These are phyloP conservation scores for Siniperca obscura DNA, from an alignment of 2,797 vertebrate species.

Conservation along the genomic window DNA sequence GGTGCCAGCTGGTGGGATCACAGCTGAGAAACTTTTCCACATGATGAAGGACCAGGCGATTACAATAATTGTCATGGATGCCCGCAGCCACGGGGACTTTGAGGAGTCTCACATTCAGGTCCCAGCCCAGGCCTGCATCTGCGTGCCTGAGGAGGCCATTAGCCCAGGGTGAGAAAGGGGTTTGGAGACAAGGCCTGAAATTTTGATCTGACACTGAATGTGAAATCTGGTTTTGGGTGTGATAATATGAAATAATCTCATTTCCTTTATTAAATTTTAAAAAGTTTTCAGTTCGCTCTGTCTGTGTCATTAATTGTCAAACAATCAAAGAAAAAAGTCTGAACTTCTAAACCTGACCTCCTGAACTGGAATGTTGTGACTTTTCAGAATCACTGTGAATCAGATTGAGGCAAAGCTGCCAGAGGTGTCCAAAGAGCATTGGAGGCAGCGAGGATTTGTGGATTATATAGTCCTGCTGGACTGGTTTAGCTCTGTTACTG, in stretches of 20 bases:
- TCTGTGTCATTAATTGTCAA: background rate
- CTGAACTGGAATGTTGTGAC: slow-evolving; percentile 2
- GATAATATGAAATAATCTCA: background rate
- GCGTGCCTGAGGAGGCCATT: slow-evolving; percentile 94
- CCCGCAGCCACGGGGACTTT: slow-evolving; percentile 89
- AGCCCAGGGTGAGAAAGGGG: slow-evolving; percentile 89
- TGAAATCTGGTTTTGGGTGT: background rate
- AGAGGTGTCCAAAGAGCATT: slow-evolving; percentile 88
- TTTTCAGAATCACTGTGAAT: slow-evolving; percentile 90
- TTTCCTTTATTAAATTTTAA: background rate
- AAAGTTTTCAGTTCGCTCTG: background rate
- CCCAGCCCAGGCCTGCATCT: slow-evolving; percentile 85
- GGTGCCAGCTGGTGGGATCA: slow-evolving; percentile 84
- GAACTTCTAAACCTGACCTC: background rate
- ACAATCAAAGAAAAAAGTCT: background rate
- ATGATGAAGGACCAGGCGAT: slow-evolving; percentile 92
- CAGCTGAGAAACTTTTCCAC: slow-evolving; percentile 91
- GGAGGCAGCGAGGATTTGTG: slow-evolving; percentile 89
- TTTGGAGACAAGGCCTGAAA: background rate
- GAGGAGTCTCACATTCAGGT: slow-evolving; percentile 92
- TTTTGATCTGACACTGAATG: background rate
- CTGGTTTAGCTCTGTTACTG: slow-evolving; percentile 93
- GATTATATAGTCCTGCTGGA: slow-evolving; percentile 94
- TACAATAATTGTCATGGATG: slow-evolving; percentile 93
- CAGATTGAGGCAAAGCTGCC: slow-evolving; percentile 94